These are phyloP conservation scores for Phocides pigmalion DNA, from an alignment of 1,140 invertebrate species.

Conservation along the genomic window DNA sequence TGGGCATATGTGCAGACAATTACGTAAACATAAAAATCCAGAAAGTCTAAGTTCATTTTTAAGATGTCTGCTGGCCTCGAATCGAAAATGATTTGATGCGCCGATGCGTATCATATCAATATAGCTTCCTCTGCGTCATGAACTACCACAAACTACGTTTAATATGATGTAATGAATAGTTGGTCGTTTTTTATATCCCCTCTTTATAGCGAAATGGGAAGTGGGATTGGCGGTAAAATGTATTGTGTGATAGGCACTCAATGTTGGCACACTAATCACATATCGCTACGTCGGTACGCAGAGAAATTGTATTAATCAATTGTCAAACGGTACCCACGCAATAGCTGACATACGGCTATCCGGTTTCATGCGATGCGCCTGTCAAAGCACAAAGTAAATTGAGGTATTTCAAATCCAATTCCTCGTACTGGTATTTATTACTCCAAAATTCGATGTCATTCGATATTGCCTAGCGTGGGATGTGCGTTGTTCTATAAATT, in stretches of 20 bases:
- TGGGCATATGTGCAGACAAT: too few species aligned
- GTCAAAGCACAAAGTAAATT: slow-evolving; percentile 59
- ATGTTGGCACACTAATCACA: slow-evolving; percentile 42
- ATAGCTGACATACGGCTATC: slow-evolving; percentile 49
- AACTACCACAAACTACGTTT: too few species aligned
- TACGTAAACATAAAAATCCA: too few species aligned
- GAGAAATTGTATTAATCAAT: slow-evolving; percentile 79
- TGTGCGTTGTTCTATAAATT: slow-evolving; percentile 3
- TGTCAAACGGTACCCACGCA: slow-evolving; percentile 61
- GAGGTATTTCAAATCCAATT: slow-evolving; percentile 46
- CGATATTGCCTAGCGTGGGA: slow-evolving; percentile 1
- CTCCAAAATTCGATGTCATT: slow-evolving; percentile 13
- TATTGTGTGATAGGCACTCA: background rate
- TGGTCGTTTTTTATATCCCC: background rate
- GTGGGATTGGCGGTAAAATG: background rate
- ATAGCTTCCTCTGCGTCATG: too few species aligned
- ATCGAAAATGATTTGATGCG: too few species aligned
- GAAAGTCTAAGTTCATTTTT: too few species aligned
- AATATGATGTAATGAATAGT: too few species aligned
- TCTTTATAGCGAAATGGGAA: background rate
- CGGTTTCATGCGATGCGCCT: slow-evolving; percentile 47
- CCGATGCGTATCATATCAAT: too few species aligned
- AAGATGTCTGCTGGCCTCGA: too few species aligned
- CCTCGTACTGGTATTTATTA: slow-evolving; percentile 14
- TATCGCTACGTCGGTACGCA: slow-evolving; percentile 50